A percentile compares a stretch with the other conserved stretches of the same genome.
phyloP scores from a whole-genome alignment of 2,113 vertebrate species.

The Desmodus rotundus region DNA sequence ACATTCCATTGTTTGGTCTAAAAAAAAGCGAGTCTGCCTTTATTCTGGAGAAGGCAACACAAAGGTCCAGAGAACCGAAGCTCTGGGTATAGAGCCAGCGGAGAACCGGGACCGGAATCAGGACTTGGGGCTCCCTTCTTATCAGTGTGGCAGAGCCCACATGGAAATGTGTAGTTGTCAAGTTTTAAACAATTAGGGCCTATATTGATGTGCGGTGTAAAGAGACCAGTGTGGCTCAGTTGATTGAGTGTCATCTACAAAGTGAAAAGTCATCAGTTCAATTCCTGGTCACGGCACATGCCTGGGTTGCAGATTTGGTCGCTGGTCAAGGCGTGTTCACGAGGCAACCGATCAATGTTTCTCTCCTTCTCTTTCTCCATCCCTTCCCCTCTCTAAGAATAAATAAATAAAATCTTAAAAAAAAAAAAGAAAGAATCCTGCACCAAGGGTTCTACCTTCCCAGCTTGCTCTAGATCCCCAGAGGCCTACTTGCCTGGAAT shows the following conservation, averaged over 20 bases:
- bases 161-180: not conserved
- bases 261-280: too few species aligned
- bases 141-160: not conserved
- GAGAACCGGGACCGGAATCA: not conserved
- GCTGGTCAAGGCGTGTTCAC: too few species aligned
- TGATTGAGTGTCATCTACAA: too few species aligned
- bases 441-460: not conserved
- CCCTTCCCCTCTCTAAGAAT: too few species aligned
- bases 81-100: not conserved
- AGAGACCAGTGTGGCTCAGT: not conserved
- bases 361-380: too few species aligned
- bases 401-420: too few species aligned
- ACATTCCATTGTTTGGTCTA: constrained; percentile 35
- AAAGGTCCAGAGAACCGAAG: not conserved
- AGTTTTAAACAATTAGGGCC: not conserved
- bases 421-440: not conserved
- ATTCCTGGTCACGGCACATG: too few species aligned
- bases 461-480: not conserved
- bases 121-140: not conserved
- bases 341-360: too few species aligned
- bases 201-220: not conserved
- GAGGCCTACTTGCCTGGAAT: not conserved
- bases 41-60: not conserved
- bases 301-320: too few species aligned
- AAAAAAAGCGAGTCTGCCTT: not conserved